phyloP scores from a whole-genome alignment of 92 coral and sea anemone genomes.

The Desmophyllum pertusum region DNA sequence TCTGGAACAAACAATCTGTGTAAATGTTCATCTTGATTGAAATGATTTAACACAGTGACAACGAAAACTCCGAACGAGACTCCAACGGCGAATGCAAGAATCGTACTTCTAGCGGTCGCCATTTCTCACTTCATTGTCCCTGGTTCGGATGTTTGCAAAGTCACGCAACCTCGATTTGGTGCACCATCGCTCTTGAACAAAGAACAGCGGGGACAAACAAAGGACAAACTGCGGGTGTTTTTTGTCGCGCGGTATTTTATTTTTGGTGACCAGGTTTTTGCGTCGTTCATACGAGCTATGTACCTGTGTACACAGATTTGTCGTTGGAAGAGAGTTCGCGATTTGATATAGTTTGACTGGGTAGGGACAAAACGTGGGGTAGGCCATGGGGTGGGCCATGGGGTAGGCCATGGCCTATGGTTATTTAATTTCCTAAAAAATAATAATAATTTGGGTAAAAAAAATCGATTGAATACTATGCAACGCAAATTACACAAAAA shows the following conservation, averaged over 20 bases:
- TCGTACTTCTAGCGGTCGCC: slow-evolving; percentile 59
- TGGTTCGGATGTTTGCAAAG: neutral
- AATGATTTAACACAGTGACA: slow-evolving; percentile 61
- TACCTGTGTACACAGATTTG: too few species aligned
- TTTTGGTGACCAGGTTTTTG: neutral
- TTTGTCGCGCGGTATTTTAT: neutral
- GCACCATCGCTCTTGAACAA: neutral
- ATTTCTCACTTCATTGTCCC: slow-evolving; percentile 31
- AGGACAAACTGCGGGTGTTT: neutral
- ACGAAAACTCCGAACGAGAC: slow-evolving; percentile 73
- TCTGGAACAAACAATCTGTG: slow-evolving; percentile 11
- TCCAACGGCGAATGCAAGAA: slow-evolving; percentile 72
- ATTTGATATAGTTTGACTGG: too few species aligned
- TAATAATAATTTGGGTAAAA: too few species aligned
- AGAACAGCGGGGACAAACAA: too few species aligned
- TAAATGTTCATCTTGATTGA: slow-evolving; percentile 42
- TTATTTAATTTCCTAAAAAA: too few species aligned
- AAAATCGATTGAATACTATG: too few species aligned
- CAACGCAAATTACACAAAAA: too few species aligned
- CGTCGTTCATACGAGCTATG: neutral
- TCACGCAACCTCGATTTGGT: slow-evolving; percentile 36
- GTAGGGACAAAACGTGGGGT: too few species aligned
- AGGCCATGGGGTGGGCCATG: too few species aligned
- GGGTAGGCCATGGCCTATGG: too few species aligned
- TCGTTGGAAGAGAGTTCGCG: too few species aligned